These are phyloP conservation scores for Catostomus latipinnis DNA, from an alignment of 2,797 vertebrate genomes.

Conservation along the genomic window DNA sequence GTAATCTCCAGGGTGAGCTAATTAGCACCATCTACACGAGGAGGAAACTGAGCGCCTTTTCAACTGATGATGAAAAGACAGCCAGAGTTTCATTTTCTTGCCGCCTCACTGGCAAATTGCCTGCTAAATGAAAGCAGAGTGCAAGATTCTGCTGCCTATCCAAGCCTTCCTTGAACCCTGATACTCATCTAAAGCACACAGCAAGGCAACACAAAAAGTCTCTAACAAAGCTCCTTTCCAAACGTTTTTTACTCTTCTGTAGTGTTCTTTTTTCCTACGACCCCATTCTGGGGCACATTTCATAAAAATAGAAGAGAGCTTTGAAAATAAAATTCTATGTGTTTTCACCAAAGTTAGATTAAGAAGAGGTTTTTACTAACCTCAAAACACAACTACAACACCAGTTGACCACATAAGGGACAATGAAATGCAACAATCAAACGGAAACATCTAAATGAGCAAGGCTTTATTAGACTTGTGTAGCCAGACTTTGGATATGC, in stretches of 20 bases:
- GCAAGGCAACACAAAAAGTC: conserved; percentile 48
- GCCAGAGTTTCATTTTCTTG: conserved; percentile 60
- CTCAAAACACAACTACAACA: conserved; percentile 4
- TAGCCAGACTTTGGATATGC: too few species aligned
- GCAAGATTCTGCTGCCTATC: conserved; percentile 49
- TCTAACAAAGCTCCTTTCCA: conserved; percentile 51
- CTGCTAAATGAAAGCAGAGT: conserved; percentile 63
- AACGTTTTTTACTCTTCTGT: conserved; percentile 52
- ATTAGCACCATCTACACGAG: conserved; percentile 75
- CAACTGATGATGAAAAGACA: conserved; percentile 72
- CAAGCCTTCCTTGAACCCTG: conserved; percentile 59
- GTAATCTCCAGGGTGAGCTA: conserved; percentile 74
- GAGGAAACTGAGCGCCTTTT: conserved; percentile 70
- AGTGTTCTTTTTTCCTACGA: conserved; percentile 13
- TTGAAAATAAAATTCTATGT: conserved; percentile 38
- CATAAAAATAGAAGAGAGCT: conserved; percentile 36
- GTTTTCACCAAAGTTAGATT: conserved; percentile 8
- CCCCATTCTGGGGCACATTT: conserved; percentile 42
- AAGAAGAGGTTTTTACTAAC: conserved; percentile 6
- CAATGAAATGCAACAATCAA: not conserved
- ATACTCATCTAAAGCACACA: conserved; percentile 61
- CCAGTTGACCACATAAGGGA: conserved; percentile 3
- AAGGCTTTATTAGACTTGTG: not conserved
- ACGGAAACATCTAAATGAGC: not conserved
- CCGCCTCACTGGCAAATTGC: conserved; percentile 59